These are phyloP conservation scores for Alca torda DNA, from an alignment of 2,797 vertebrate genomes.

Conservation along the genomic window DNA sequence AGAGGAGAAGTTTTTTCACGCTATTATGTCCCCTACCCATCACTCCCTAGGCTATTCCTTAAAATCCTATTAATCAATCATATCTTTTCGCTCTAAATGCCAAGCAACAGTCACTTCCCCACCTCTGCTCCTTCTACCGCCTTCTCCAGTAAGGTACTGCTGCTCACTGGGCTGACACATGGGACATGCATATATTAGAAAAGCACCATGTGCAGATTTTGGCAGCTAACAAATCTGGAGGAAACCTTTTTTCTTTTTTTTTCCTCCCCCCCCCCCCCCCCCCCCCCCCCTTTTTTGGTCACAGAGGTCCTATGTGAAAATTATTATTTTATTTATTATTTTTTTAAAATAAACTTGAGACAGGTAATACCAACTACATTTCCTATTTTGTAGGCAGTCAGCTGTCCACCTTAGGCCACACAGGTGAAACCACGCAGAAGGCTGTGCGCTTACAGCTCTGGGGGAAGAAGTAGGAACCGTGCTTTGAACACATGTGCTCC, in stretches of 20 bases:
- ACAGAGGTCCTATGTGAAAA: background rate
- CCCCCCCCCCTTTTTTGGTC: background rate
- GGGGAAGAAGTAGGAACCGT: background rate
- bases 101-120: background rate
- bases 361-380: background rate
- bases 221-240: background rate
- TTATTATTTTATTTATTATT: background rate
- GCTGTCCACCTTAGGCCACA: background rate
- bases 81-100: background rate
- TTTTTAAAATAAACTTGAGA: background rate
- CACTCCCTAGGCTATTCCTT: background rate
- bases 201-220: background rate
- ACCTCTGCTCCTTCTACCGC: background rate
- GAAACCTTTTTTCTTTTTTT: background rate
- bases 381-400: background rate
- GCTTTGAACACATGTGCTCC: background rate
- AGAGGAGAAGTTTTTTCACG: background rate
- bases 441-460: background rate
- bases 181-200: background rate
- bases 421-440: background rate
- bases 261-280: too few relatives aligned
- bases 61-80: background rate
- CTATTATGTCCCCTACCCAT: background rate
- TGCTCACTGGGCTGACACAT: accelerated
- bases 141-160: background rate